Base-by-base conservation (phyloP, 92 coral and sea anemone genomes). In the Epizoanthus fatuus region DNA sequence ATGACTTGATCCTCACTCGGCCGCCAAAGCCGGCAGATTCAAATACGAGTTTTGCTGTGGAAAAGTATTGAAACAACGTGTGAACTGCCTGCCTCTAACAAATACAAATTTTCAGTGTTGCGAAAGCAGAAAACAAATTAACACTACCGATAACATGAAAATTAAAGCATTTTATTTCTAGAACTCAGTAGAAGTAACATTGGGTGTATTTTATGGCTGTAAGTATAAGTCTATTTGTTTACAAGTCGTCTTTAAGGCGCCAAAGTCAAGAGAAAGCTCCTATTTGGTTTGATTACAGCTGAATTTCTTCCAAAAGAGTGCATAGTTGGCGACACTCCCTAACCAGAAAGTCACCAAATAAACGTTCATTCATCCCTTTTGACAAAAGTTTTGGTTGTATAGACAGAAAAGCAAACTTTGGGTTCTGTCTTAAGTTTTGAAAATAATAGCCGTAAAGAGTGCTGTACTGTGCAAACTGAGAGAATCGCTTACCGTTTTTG, bases 21-120 rank as follows among this genome's bases (percentile, higher is more conserved):
- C 94, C 91, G 17, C 79, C 83, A 76, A 93, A 87, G 9, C 93
- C 98, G 4, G 84, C 86, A 20, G 98, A 90, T 71, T 92, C 96
- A 54, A 94, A 42, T 63, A 56, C 65, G 45, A 94, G 89, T 81
- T 81, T 82, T 79, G 95, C 98, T 94, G 69, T 81, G 58, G 78
- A 81, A 75, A 81, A 69, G 44, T 45, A 54, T 17, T 10, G n/a
- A 77, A 25, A 32, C 17, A 17, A 74, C 20, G 22, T 49, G 53
- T 5, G 53, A 49, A 49, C 53, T 8, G 7, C 53, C 53, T 49
- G 53, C 13, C 11, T 49, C 53, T 49, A 49, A 49, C 3, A 49
- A 49, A 49, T 49, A 5, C 2, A 49, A 9, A 49, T 49, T 2
- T 49, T 49, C 13, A 49, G 53, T 49, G 13, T 49, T 49, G 53